A percentile compares a stretch with the other conserved stretches of the same genome.
phyloP scores from a whole-genome alignment of 2,888 invertebrate species.

The Xanthorhoe designata region DNA sequence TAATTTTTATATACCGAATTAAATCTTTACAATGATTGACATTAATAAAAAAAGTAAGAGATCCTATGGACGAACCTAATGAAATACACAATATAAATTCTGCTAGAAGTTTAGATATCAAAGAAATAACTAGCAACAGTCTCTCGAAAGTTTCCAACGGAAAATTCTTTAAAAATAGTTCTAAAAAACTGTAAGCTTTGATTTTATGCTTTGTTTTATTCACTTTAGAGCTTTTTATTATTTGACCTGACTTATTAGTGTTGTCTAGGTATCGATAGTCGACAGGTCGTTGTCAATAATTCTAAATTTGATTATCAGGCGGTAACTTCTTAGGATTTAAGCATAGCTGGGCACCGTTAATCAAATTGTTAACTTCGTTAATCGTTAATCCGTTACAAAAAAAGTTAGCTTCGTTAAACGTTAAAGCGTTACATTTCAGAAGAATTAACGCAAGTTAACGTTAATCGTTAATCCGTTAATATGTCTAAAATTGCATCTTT shows the following conservation, averaged over 20 bases:
- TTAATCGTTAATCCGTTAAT: no score
- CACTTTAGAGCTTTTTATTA: not conserved
- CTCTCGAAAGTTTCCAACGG: not conserved
- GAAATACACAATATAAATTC: not conserved
- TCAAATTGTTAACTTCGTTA: no score
- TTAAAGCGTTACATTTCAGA: no score
- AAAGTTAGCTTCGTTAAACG: no score
- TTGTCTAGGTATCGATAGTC: conserved; percentile 14
- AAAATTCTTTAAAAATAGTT: not conserved
- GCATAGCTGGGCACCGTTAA: no score
- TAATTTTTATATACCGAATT: no score
- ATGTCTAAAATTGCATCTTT: no score
- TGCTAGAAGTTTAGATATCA: not conserved
- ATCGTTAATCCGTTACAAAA: no score
- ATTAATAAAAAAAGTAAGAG: no score
- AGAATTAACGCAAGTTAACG: no score
- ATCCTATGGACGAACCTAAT: not conserved
- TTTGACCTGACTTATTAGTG: conserved; percentile 1
- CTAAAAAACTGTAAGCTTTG: not conserved
- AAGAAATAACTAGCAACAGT: not conserved
- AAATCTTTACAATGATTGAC: no score
- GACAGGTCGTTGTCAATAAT: not conserved
- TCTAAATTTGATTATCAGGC: not conserved
- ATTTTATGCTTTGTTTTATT: not conserved
- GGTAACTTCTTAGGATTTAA: conserved; percentile 20